Evolutionary conservation across 2,888 invertebrate species (phyloP).

Genomic region (Tetragonula carbonaria): DNA sequence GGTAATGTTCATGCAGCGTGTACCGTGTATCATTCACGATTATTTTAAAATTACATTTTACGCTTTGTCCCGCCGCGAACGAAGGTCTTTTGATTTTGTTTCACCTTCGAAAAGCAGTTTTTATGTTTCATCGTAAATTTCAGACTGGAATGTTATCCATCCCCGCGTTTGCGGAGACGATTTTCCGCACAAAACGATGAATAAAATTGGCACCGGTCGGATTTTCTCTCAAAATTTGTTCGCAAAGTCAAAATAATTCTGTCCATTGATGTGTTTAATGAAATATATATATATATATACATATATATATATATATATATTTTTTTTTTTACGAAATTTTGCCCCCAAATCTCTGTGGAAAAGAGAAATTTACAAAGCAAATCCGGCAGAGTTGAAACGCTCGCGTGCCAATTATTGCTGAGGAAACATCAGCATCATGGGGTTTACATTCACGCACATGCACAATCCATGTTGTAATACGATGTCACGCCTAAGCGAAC

Average conservation of each 20-base stretch:
- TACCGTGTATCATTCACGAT: background rate
- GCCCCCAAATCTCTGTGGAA: background rate
- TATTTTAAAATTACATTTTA: background rate
- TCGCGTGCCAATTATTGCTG: background rate
- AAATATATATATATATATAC: background rate
- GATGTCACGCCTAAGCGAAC: conserved; percentile 22
- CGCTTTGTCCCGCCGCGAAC: no score
- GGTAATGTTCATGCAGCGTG: background rate
- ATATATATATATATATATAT: background rate
- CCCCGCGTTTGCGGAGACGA: background rate
- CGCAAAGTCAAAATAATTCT: background rate
- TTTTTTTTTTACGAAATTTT: background rate
- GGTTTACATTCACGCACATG: conserved; percentile 6
- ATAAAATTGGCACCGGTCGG: background rate
- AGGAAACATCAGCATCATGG: background rate
- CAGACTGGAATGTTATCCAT: background rate
- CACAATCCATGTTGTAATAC: conserved; percentile 5
- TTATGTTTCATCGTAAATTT: background rate
- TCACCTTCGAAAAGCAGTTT: background rate
- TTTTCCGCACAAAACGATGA: background rate
- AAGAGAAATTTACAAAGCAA: background rate
- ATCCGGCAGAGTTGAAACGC: background rate
- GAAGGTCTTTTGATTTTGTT: background rate
- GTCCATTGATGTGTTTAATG: background rate
- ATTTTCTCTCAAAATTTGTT: background rate